These are phyloP conservation scores for Megaceryle alcyon DNA, from an alignment of 2,797 vertebrate species.

Conservation along the genomic window DNA sequence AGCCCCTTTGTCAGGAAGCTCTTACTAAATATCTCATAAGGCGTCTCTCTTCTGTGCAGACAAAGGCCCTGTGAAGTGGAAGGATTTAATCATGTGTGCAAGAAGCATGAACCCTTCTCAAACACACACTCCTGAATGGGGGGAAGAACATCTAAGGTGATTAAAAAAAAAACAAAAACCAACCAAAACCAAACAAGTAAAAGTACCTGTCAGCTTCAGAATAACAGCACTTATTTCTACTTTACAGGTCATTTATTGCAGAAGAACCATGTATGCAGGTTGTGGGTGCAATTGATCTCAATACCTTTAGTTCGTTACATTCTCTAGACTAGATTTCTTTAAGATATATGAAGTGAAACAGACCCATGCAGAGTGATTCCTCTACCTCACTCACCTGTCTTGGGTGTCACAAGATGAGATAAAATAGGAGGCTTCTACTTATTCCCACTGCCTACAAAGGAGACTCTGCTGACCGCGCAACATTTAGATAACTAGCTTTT, in stretches of 20 bases:
- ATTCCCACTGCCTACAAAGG: background rate
- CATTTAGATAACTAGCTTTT: background rate
- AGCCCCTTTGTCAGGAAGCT: background rate
- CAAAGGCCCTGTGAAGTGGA: background rate
- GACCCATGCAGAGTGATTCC: background rate
- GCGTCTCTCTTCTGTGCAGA: background rate
- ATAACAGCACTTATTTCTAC: background rate
- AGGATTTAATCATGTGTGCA: background rate
- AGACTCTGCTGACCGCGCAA: background rate
- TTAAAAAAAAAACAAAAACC: background rate
- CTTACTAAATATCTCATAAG: background rate
- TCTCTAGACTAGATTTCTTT: background rate
- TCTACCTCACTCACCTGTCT: background rate
- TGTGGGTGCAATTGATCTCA: background rate
- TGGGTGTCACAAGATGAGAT: background rate
- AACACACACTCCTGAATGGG: rapidly evolving
- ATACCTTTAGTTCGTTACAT: background rate
- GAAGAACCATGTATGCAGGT: background rate
- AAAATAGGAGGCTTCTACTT: background rate
- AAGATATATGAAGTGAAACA: background rate
- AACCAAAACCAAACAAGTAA: background rate
- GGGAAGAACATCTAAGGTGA: background rate
- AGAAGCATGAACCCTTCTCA: background rate
- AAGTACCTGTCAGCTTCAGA: background rate
- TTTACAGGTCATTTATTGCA: background rate